Conservation (phyloP, 2,888 invertebrate genomes). For the Isoperla grammatica region DNA sequence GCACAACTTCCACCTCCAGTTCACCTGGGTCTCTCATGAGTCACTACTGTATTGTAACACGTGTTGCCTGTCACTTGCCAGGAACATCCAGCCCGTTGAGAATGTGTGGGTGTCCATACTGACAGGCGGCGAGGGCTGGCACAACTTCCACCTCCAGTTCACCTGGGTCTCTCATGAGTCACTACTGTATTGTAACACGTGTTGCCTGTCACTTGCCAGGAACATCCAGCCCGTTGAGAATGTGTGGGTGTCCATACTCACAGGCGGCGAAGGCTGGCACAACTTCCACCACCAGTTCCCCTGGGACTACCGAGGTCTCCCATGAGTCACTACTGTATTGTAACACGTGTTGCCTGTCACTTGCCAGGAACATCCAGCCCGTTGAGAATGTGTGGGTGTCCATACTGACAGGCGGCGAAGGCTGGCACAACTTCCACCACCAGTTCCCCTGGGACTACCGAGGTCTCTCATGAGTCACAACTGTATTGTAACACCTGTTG, state of each 20-base stretch:
- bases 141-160: constrained; percentile 49
- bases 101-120: constrained; percentile 18
- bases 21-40: constrained; percentile 43
- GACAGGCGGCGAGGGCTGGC: constrained; percentile 43
- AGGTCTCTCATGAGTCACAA: too few species aligned
- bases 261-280: constrained; percentile 44
- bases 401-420: constrained; percentile 38
- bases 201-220: too few species aligned
- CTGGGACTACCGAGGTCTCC: constrained; percentile 48
- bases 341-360: too few species aligned
- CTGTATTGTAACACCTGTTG: constrained; percentile 37
- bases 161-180: too few species aligned
- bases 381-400: constrained; percentile 20
- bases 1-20: constrained; percentile 54
- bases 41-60: too few species aligned
- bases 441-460: constrained; percentile 48
- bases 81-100: constrained; percentile 19
- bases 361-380: constrained; percentile 20
- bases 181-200: constrained; percentile 37
- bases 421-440: constrained; percentile 50
- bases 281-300: constrained; percentile 49
- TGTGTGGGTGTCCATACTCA: constrained; percentile 21
- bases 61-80: not conserved
- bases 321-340: too few species aligned
- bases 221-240: constrained; percentile 23